Percentiles rank a stretch among this genome's conserved stretches.
These are phyloP conservation scores for Nomada ruficornis DNA, from an alignment of 2,888 invertebrate species.

Conservation along the genomic window DNA sequence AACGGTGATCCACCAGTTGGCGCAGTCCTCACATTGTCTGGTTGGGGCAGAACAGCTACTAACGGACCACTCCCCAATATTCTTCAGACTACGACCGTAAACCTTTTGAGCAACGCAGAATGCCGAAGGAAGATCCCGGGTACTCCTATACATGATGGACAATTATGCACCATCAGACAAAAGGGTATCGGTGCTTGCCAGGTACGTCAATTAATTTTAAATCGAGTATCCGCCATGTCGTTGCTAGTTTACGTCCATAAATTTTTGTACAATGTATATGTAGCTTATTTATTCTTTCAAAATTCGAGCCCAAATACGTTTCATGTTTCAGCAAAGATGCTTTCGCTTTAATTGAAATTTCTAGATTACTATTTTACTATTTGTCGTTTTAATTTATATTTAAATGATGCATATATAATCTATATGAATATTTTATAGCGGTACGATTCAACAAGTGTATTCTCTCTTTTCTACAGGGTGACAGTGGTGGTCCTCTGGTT, in stretches of 20 bases:
- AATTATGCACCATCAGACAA: not conserved
- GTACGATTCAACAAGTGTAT: not conserved
- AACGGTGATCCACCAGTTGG: not conserved
- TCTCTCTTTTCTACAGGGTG: conserved; percentile 20
- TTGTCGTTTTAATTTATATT: not conserved
- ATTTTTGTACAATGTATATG: not conserved
- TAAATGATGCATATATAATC: not conserved
- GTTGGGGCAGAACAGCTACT: conserved; percentile 15
- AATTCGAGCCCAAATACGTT: too few species aligned
- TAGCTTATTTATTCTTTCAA: too few species aligned
- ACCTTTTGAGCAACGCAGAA: not conserved
- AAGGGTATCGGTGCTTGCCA: conserved; percentile 22
- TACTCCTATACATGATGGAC: not conserved
- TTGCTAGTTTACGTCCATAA: not conserved
- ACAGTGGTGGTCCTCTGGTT: conserved; percentile 35
- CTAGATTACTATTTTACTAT: not conserved
- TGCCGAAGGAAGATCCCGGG: not conserved
- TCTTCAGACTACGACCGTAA: conserved; percentile 6
- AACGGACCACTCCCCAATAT: not conserved
- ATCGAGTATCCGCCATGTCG: not conserved
- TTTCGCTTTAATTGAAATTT: too few species aligned
- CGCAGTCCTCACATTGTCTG: not conserved
- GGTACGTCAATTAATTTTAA: not conserved
- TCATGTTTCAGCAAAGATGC: too few species aligned
- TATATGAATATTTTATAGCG: not conserved